Evolutionary conservation across 2,888 invertebrate genomes (phyloP).

Genomic region (Lasius fuliginosus): DNA sequence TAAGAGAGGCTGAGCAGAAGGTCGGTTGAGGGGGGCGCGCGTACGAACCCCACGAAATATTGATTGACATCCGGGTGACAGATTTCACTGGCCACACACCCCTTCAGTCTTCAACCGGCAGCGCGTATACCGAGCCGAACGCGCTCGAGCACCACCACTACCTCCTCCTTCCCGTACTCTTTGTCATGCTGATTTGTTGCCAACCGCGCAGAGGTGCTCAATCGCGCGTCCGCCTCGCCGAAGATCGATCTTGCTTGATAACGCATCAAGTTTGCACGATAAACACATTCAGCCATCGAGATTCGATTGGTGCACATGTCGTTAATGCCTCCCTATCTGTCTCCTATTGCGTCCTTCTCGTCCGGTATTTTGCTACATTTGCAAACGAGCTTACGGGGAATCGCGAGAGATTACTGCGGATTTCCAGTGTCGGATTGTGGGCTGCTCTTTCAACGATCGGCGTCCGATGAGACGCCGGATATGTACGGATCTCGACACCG

Average conservation of each 20-base stretch:
- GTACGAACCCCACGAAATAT: constrained; percentile 83
- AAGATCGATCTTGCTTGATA: constrained; percentile 22
- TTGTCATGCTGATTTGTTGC: constrained; percentile 84
- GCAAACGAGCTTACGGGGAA: constrained; percentile 45
- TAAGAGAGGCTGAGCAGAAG: constrained; percentile 71
- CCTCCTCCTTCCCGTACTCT: constrained; percentile 72
- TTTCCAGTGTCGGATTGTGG: constrained; percentile 17
- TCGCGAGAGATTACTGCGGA: constrained; percentile 41
- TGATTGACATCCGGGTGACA: constrained; percentile 85
- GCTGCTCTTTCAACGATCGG: constrained; percentile 29
- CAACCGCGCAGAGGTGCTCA: constrained; percentile 79
- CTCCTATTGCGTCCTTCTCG: neutral
- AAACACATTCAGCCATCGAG: neutral
- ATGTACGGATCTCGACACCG: constrained; percentile 28
- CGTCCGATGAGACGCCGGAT: constrained; percentile 46
- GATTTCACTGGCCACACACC: constrained; percentile 83
- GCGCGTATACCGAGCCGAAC: constrained; percentile 71
- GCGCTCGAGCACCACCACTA: constrained; percentile 40
- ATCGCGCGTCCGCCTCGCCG: constrained; percentile 1
- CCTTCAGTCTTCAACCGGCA: constrained; percentile 75
- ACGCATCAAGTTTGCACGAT: constrained; percentile 13
- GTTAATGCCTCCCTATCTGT: neutral
- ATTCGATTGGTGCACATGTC: constrained; percentile 1
- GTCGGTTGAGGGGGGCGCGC: constrained; percentile 64
- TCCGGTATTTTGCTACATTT: constrained; percentile 35